Percentiles rank a stretch among this genome's conserved stretches.
phyloP scores from a whole-genome alignment of 2,888 invertebrate species.

The Sesia apiformis region DNA sequence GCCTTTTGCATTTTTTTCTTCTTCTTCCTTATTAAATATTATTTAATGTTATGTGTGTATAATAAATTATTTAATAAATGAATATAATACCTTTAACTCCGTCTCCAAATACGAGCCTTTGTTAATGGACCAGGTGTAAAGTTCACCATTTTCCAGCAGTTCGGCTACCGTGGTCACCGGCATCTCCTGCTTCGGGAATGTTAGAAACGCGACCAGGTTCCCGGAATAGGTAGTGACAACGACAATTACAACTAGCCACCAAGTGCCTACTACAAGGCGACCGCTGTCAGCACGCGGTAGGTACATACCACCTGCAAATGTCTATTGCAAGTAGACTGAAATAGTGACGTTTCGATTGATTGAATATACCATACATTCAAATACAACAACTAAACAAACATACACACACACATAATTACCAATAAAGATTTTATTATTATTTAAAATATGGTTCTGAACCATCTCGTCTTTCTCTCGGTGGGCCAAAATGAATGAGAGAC shows the following conservation, averaged over 20 bases:
- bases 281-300: constrained; percentile 90
- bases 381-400: too few relatives aligned
- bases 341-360: too few relatives aligned
- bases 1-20: too few relatives aligned
- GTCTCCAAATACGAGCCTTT: constrained; percentile 84
- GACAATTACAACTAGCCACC: constrained; percentile 94
- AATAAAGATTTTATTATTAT: too few relatives aligned
- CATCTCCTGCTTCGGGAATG: constrained; percentile 88
- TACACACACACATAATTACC: too few relatives aligned
- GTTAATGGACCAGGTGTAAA: constrained; percentile 84
- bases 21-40: too few relatives aligned
- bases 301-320: constrained; percentile 84
- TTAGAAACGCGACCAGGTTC: constrained; percentile 92
- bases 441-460: too few relatives aligned
- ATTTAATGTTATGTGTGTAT: too few relatives aligned
- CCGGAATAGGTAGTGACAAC: constrained; percentile 94
- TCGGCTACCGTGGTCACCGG: constrained; percentile 81
- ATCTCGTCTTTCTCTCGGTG: too few relatives aligned
- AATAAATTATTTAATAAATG: neutral
- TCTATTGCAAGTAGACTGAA: too few relatives aligned
- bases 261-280: constrained; percentile 87
- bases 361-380: too few relatives aligned
- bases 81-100: constrained; percentile 43
- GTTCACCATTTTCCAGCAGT: constrained; percentile 70
- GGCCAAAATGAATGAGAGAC: too few relatives aligned